A percentile compares a stretch with the other conserved stretches of the same genome.
These are phyloP conservation scores for Saturnia japonica DNA, from an alignment of 2,888 invertebrate genomes.

Conservation along the genomic window DNA sequence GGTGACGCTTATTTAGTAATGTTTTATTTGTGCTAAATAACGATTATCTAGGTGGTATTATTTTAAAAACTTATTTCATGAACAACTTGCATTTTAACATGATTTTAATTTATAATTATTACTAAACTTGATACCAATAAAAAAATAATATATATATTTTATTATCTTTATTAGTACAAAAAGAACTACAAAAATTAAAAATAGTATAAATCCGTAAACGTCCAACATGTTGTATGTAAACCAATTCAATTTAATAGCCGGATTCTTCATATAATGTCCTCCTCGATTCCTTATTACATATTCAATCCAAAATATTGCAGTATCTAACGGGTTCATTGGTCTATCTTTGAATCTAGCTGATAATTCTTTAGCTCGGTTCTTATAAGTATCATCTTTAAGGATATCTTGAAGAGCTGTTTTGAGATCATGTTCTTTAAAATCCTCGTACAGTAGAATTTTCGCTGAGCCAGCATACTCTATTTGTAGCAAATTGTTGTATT, in stretches of 20 bases:
- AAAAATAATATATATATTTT: neutral
- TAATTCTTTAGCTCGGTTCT: slow-evolving; percentile 40
- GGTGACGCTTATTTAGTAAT: too few species aligned
- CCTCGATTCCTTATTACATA: slow-evolving; percentile 66
- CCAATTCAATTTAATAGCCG: slow-evolving; percentile 52
- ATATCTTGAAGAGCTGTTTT: slow-evolving; percentile 39
- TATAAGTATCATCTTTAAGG: slow-evolving; percentile 38
- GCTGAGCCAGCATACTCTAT: neutral
- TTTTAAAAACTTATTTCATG: neutral
- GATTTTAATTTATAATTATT: neutral
- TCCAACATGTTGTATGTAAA: slow-evolving; percentile 50
- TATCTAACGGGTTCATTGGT: slow-evolving; percentile 54
- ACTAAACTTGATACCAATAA: neutral
- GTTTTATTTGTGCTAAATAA: too few species aligned
- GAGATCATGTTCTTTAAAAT: neutral
- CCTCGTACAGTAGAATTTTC: slow-evolving; percentile 1
- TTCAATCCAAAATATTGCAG: slow-evolving; percentile 62
- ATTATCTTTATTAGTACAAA: neutral
- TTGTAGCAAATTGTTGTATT: slow-evolving; percentile 13
- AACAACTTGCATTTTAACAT: neutral
- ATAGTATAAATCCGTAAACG: slow-evolving; percentile 35
- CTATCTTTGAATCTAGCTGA: slow-evolving; percentile 61
- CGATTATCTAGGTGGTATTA: neutral
- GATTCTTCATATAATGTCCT: slow-evolving; percentile 59
- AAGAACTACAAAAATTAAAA: neutral